phyloP scores from a whole-genome alignment of 2,888 invertebrate genomes.

The Acronicta aceris region DNA sequence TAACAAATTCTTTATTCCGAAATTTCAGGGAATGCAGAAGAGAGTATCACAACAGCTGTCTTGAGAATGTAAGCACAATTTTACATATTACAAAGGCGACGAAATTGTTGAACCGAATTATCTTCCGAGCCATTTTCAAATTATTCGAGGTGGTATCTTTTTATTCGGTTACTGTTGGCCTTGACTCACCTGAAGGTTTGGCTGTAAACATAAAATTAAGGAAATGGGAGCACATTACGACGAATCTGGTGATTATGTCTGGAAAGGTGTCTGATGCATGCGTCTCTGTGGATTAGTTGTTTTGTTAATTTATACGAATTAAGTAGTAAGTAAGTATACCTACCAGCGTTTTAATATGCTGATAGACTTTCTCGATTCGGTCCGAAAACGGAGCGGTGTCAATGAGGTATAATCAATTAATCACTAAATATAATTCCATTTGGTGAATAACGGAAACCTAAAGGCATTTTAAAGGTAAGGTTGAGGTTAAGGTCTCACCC shows the following conservation, averaged over 20 bases:
- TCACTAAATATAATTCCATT: too few relatives aligned
- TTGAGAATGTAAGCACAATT: conserved; percentile 7
- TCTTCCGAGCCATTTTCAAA: conserved; percentile 43
- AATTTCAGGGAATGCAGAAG: too few relatives aligned
- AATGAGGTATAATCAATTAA: too few relatives aligned
- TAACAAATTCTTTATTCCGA: too few relatives aligned
- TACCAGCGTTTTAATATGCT: too few relatives aligned
- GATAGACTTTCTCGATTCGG: too few relatives aligned
- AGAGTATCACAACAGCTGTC: not conserved
- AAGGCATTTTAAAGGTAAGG: too few relatives aligned
- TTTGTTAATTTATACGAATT: not conserved
- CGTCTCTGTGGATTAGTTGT: not conserved
- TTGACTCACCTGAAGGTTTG: conserved; percentile 33
- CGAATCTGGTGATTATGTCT: not conserved
- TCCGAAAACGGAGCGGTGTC: too few relatives aligned
- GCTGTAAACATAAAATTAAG: conserved; percentile 27
- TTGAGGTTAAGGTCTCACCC: too few relatives aligned
- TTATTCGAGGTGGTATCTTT: conserved; percentile 35
- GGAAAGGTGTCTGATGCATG: not conserved
- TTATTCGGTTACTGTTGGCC: conserved; percentile 36
- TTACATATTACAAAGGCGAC: conserved; percentile 13
- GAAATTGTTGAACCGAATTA: conserved; percentile 23
- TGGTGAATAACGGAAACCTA: too few relatives aligned
- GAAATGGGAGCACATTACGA: conserved; percentile 5
- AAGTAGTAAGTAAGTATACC: too few relatives aligned